Percentiles rank a stretch among this genome's conserved stretches.
These are phyloP conservation scores for Artibeus jamaicensis DNA, from an alignment of 2,797 vertebrate species.

Conservation along the genomic window DNA sequence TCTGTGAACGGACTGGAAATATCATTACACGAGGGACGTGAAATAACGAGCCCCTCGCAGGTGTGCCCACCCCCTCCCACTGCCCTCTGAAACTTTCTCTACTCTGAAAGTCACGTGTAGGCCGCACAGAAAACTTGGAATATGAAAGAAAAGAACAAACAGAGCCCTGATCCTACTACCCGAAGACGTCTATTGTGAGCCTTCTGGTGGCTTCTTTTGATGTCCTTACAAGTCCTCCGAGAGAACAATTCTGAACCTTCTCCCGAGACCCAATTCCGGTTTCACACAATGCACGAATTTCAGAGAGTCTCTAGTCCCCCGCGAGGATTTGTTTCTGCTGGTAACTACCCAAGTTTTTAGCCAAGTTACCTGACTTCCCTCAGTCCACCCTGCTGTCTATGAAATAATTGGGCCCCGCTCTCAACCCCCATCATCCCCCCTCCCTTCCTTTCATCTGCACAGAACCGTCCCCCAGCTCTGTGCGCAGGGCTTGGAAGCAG, in stretches of 20 bases:
- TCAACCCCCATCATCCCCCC: neutral
- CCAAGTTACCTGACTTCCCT: neutral
- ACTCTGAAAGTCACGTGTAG: conserved; percentile 23
- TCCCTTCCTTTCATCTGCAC: too few species aligned
- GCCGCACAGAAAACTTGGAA: conserved; percentile 46
- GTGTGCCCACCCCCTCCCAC: neutral
- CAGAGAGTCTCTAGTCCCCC: neutral
- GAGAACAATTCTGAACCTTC: neutral
- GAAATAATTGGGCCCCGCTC: neutral
- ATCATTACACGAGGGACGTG: neutral
- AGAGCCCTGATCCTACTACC: neutral
- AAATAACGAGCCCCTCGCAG: neutral
- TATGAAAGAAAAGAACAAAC: neutral
- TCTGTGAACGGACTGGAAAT: neutral
- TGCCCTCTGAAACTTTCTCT: neutral
- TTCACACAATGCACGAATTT: neutral
- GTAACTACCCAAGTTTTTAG: neutral
- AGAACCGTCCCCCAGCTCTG: accelerated
- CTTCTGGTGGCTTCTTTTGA: neutral
- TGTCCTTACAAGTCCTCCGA: neutral
- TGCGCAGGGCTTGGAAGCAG: accelerated
- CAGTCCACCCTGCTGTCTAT: neutral
- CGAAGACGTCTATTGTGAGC: accelerated
- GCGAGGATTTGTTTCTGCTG: neutral
- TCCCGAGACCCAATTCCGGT: neutral